Conservation (phyloP, 2,888 invertebrate species). For the Drosophila peninsularis region DNA sequence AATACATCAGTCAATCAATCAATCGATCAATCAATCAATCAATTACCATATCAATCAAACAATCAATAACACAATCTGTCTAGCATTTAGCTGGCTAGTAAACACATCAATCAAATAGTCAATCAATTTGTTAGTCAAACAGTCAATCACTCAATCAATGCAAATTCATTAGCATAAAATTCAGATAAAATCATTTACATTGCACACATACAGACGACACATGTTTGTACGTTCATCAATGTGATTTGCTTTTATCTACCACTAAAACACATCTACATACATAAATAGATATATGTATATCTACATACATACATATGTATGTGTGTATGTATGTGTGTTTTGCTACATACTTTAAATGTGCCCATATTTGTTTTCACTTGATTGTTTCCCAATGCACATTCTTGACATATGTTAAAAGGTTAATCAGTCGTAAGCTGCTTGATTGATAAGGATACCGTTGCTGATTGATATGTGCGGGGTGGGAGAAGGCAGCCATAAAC, state of each 20-base stretch:
- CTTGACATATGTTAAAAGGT: conserved; percentile 37
- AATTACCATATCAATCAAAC: neutral
- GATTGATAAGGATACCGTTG: conserved; percentile 30
- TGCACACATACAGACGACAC: neutral
- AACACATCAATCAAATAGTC: neutral
- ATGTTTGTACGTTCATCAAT: neutral
- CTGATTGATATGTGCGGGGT: conserved; percentile 37
- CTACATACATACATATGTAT: no score
- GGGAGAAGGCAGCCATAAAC: neutral
- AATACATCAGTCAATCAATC: no score
- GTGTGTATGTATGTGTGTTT: neutral
- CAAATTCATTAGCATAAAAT: neutral
- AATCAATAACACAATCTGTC: neutral
- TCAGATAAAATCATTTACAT: neutral
- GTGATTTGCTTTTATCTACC: neutral
- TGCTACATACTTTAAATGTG: neutral
- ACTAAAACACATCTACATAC: neutral
- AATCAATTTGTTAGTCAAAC: neutral
- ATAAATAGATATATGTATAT: neutral
- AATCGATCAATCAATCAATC: neutral
- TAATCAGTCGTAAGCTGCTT: conserved; percentile 28
- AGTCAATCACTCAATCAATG: neutral
- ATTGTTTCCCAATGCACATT: conserved; percentile 1
- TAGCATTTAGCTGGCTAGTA: neutral
- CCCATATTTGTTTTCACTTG: conserved; percentile 9